Evolutionary conservation across 2,113 vertebrate genomes (phyloP).

Genomic region (Aviceda subcristata): DNA sequence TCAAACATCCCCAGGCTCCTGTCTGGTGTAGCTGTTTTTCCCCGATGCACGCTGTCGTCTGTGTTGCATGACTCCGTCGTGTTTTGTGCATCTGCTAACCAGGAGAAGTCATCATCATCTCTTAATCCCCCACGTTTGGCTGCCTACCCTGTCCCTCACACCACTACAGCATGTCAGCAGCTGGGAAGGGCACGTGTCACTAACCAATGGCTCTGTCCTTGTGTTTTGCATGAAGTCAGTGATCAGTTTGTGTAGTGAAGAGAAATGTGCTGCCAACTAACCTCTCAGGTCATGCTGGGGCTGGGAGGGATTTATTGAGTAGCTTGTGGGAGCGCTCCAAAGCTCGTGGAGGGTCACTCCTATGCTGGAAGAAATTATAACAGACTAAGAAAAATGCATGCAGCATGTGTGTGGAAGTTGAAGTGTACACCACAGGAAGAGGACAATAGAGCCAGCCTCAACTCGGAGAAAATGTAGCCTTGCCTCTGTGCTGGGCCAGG

Average conservation of each 20-base stretch:
- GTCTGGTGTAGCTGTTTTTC: not conserved
- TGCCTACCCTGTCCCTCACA: not conserved
- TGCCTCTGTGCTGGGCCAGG: not conserved
- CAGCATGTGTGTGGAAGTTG: not conserved
- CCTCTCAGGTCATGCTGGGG: not conserved
- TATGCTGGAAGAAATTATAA: not conserved
- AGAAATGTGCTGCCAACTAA: not conserved
- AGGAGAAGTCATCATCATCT: not conserved
- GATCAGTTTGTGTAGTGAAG: not conserved
- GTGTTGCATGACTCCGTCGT: constrained; percentile 64
- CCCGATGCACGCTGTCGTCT: not conserved
- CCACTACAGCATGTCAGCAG: not conserved
- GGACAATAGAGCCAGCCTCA: not conserved
- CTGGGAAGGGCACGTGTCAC: not conserved
- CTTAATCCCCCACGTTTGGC: not conserved
- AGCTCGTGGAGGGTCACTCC: not conserved
- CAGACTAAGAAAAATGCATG: not conserved
- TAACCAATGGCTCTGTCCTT: not conserved
- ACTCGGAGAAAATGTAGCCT: rapidly evolving
- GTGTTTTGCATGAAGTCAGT: constrained; percentile 58
- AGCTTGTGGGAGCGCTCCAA: not conserved
- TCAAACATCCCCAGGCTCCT: not conserved
- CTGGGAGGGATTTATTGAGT: not conserved
- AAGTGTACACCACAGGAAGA: rapidly evolving
- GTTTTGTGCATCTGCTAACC: constrained; percentile 21